Base-by-base conservation (phyloP, 2,113 vertebrate species). In the Melospiza melodia region DNA sequence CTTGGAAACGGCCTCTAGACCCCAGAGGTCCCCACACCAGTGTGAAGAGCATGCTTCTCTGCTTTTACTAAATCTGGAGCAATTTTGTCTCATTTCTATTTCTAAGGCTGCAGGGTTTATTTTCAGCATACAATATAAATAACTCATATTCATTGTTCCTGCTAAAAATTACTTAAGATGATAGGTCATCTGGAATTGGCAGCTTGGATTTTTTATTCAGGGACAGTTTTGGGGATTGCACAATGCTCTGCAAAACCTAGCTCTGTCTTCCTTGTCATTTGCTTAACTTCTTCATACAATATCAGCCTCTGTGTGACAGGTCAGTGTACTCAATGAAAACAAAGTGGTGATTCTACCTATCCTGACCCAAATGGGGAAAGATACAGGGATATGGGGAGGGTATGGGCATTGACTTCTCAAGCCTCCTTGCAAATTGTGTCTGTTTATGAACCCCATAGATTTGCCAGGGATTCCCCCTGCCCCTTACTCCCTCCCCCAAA, bases 111-210 rank as follows among this genome's bases (percentile, higher is more conserved):
- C 80, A 66, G 54, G 12, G 21, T 74, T 93, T 90, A 88, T 91
- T 90, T 96, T 94, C 72, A 63, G 52, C 61, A 27, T 41, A 59
- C 30, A 62, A 39, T 80, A 80, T 52, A 95, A 90, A 91, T 80
- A 94, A 39, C 87, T 77, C 39, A 16, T 33, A 57, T 43, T 91
- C 67, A 39, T 86, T 90, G 84, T 57, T 74, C 46, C 31, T 88
- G 61, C 31, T 52, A 68, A 86, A 90, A 90, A 88, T 90, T 51
- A 49, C 84, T 89, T 49, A n/a, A 69, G 20, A 49, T 20, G 49
- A 41, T 66, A 73, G 72, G 65, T 91, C 79, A 90, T 49, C n/a
- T 79, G 55, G 62, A 94, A 68, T 14, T 72, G 51, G 58, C 71
- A 87, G 63, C 61, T 86, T 74, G 15, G 52, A 24, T 78, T 63